A percentile compares a stretch with the other conserved stretches of the same genome.
Evolutionary conservation across 2,888 invertebrate genomes (phyloP).

Genomic region (Agrypnus murinus): DNA sequence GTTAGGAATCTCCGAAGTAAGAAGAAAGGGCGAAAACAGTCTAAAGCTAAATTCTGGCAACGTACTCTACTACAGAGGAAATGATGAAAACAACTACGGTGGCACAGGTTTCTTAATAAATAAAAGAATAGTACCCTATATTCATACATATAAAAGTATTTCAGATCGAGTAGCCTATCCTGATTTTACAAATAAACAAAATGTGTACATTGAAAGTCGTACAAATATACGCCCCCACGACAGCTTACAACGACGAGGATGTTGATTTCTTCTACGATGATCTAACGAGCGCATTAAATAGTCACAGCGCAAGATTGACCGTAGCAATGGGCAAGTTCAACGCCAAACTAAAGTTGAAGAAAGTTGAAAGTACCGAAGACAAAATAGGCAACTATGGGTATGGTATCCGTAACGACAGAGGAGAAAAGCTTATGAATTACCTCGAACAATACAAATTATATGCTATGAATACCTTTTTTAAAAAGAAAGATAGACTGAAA

Average conservation of each 20-base stretch:
- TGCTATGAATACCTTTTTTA: constrained; percentile 27
- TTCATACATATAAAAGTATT: constrained; percentile 4
- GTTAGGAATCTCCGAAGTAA: constrained; percentile 21
- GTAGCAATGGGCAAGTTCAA: not conserved
- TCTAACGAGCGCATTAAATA: not conserved
- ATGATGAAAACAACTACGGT: not conserved
- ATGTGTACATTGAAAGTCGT: too few species aligned
- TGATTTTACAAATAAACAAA: not conserved
- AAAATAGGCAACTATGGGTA: not conserved
- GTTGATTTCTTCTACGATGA: constrained; percentile 13
- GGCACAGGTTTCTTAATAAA: constrained; percentile 20
- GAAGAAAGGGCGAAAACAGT: constrained; percentile 4
- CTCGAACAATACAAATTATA: constrained; percentile 2
- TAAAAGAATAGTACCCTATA: constrained; percentile 7
- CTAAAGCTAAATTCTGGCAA: constrained; percentile 9
- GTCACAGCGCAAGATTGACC: not conserved
- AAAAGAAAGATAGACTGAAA: constrained; percentile 4
- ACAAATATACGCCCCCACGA: not conserved
- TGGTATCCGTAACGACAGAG: not conserved
- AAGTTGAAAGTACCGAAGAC: constrained; percentile 2
- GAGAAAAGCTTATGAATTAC: constrained; percentile 2
- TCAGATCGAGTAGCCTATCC: constrained; percentile 6
- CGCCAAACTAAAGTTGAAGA: not conserved
- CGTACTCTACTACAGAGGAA: constrained; percentile 10
- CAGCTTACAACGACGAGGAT: not conserved